Evolutionary conservation across 2,888 invertebrate species (phyloP).

Genomic region (Papilio protenor): DNA sequence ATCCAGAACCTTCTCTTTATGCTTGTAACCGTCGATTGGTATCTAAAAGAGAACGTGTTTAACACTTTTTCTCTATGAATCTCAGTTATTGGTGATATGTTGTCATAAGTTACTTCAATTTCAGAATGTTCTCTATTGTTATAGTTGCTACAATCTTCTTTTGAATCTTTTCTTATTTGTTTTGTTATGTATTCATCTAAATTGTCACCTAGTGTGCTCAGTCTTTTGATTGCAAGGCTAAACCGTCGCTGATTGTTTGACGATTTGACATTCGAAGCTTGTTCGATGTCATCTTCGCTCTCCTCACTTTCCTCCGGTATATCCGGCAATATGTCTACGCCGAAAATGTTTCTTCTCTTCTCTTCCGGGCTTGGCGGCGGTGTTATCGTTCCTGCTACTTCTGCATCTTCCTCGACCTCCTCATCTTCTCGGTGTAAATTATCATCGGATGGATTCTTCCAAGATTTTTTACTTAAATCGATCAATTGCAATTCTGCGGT

Average conservation of each 20-base stretch:
- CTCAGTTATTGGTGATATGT: conserved; percentile 74
- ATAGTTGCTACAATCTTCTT: conserved; percentile 58
- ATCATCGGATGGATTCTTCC: conserved; percentile 80
- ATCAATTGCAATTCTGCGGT: conserved; percentile 74
- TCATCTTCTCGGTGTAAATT: conserved; percentile 65
- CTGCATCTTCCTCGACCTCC: conserved; percentile 54
- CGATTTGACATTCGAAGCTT: conserved; percentile 52
- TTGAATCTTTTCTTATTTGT: conserved; percentile 72
- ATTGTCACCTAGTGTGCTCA: conserved; percentile 80
- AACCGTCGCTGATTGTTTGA: conserved; percentile 68
- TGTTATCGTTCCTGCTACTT: conserved; percentile 67
- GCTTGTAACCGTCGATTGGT: conserved; percentile 71
- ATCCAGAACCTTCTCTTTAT: conserved; percentile 71
- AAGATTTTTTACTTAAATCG: conserved; percentile 74
- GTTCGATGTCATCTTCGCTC: conserved; percentile 62
- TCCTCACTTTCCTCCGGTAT: conserved; percentile 82
- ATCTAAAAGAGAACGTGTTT: conserved; percentile 76
- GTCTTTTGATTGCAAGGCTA: conserved; percentile 78
- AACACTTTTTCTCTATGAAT: conserved; percentile 76
- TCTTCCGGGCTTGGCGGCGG: conserved; percentile 80
- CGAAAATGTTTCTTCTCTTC: conserved; percentile 76
- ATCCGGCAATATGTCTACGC: conserved; percentile 81
- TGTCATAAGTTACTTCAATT: conserved; percentile 75
- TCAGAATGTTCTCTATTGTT: conserved; percentile 69
- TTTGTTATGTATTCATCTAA: conserved; percentile 79